Evolutionary conservation across 2,797 vertebrate species (phyloP), one percentile per base, ranked within the genome.

Genomic region (Syngnathus rostellatus): DNA sequence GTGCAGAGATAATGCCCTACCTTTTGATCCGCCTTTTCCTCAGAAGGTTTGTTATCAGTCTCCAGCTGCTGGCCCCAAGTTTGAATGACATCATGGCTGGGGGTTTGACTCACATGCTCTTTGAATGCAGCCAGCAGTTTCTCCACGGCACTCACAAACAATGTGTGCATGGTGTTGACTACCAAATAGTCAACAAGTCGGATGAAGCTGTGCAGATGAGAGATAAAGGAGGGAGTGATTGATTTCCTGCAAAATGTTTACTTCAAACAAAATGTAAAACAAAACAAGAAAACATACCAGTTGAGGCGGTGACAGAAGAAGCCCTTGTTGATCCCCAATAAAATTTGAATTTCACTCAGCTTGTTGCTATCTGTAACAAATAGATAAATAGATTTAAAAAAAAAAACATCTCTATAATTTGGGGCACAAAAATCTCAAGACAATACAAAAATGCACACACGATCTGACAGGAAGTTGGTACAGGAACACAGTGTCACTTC

Each of bases 181-280:
- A 96, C 90, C 76, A 95, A 66, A 77, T 92, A 93, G 81, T 95
- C 93, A 67, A 91, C 87, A 53, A 95, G 87, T 66, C 89, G 91
- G 72, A 95, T 89, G 80, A 95, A 95, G 82, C 94, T 97, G 64
- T 7, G 31, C 3, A 45, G 50, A 48, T 45, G 53, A 60, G 31
- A 71, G 37, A 68, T 0, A 17, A 8, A 19, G 16, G 31, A 17
- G 31, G 19, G 7, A 48, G 37, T 1, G 25, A 21, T 14, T 16
- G 62, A 25, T 5, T 7, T 21, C 2, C 7, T n/a, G 31, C 19
- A 16, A 25, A 57, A 43, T 12, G 57, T 43, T 41, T 9, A 25
- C 4, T 6, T 8, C 3, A 11, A 21, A 57, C 40, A 45, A 1
- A 31, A 31, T 31, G 3, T 31, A 31, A 45, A 17, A 1, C 14